Conservation (phyloP, 1,140 invertebrate species). For the Harpegnathos saltator region DNA sequence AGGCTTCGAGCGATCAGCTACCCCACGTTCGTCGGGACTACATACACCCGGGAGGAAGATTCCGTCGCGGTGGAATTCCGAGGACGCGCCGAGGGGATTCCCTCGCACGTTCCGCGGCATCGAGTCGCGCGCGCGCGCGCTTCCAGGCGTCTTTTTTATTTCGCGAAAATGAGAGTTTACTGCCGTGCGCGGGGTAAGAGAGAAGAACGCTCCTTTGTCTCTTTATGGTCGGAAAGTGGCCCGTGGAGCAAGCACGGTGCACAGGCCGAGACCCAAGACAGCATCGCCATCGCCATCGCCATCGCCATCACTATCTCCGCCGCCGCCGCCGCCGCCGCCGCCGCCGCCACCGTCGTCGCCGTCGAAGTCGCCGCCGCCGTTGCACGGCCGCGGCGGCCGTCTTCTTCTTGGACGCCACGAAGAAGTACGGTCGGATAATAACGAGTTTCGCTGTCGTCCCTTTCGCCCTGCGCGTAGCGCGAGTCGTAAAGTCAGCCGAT, state of each 20-base stretch:
- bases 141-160: constrained; percentile 71
- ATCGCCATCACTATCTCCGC: constrained; percentile 32
- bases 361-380: background rate
- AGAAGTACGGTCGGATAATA: constrained; percentile 84
- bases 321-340: background rate
- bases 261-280: constrained; percentile 48
- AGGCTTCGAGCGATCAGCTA: too few species aligned
- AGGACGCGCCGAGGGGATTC: constrained; percentile 20
- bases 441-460: constrained; percentile 83
- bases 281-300: constrained; percentile 49
- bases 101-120: background rate
- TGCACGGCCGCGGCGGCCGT: constrained; percentile 65
- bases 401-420: constrained; percentile 76
- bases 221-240: constrained; percentile 85
- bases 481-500: constrained; percentile 78
- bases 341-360: constrained; percentile 34
- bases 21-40: background rate
- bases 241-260: constrained; percentile 68
- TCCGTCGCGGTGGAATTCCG: background rate
- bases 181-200: constrained; percentile 73
- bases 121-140: background rate
- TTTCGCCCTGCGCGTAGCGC: constrained; percentile 78
- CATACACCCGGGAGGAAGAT: background rate
- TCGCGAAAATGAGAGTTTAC: constrained; percentile 84
- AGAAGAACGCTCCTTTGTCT: constrained; percentile 84